Percentiles rank a stretch among this genome's conserved stretches.
Conservation (phyloP, 2,113 vertebrate species). For the Romanogobio albipinnatus region DNA sequence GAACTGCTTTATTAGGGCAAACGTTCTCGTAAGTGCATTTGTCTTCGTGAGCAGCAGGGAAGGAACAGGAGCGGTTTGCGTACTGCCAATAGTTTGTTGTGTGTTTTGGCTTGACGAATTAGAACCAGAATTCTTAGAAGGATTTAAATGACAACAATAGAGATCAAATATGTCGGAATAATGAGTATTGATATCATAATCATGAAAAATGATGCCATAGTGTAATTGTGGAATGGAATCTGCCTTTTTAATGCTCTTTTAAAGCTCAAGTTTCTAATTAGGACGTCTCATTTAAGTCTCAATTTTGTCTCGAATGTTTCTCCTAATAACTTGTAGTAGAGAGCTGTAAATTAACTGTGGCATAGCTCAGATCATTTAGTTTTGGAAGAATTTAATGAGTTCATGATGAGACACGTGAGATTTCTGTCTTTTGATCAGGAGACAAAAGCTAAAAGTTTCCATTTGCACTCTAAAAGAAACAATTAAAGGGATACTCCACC, state of each 20-base stretch:
- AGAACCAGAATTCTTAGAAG: not conserved
- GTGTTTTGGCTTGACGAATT: conserved; percentile 23
- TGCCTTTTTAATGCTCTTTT: not conserved
- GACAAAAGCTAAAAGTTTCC: not conserved
- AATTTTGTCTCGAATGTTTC: not conserved
- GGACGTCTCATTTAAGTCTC: not conserved
- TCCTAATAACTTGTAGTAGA: not conserved
- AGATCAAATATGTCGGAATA: not conserved
- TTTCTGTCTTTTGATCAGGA: not conserved
- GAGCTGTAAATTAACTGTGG: no score
- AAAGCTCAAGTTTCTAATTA: not conserved
- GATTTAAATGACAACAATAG: not conserved
- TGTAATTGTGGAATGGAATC: not conserved
- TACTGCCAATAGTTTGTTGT: not conserved
- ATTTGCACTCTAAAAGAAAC: not conserved
- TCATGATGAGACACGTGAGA: not conserved
- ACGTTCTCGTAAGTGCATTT: conserved; percentile 21
- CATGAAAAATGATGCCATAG: not conserved
- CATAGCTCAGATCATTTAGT: no score
- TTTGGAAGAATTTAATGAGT: not conserved
- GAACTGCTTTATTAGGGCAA: conserved; percentile 54
- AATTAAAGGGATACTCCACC: not conserved
- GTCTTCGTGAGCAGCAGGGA: conserved; percentile 24
- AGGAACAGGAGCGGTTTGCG: not conserved
- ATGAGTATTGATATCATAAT: conserved; percentile 2